phyloP scores from a whole-genome alignment of 1,140 invertebrate genomes.

The Contarinia nasturtii region DNA sequence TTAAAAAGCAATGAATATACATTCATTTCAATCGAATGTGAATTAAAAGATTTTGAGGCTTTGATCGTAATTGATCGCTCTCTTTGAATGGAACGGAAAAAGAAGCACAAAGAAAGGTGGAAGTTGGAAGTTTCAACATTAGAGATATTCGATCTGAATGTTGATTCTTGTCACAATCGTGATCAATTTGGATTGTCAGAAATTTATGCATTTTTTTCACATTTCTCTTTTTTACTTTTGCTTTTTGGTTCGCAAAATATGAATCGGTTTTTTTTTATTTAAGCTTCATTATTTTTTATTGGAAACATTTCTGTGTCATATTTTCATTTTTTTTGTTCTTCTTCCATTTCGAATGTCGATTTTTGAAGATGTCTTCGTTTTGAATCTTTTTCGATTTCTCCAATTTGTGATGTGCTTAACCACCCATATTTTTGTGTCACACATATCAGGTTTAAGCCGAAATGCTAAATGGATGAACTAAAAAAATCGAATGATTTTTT shows the following conservation, averaged over 20 bases:
- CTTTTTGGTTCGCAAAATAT: neutral
- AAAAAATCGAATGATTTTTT: too few relatives aligned
- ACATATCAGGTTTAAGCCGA: too few relatives aligned
- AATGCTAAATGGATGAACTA: too few relatives aligned
- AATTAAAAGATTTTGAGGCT: neutral
- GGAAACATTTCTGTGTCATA: neutral
- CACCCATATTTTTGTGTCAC: too few relatives aligned
- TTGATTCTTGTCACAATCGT: neutral
- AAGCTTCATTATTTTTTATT: neutral
- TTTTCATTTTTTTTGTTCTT: neutral
- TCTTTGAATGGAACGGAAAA: neutral
- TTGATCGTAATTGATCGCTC: neutral
- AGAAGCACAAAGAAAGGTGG: neutral
- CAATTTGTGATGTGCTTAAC: too few relatives aligned
- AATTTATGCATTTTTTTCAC: slow-evolving; percentile 1
- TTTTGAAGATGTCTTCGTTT: too few relatives aligned
- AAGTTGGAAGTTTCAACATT: too few relatives aligned
- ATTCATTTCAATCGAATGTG: neutral
- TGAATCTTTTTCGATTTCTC: too few relatives aligned
- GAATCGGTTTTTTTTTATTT: neutral
- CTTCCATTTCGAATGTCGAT: neutral
- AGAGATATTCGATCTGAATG: neutral
- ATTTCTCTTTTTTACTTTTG: neutral
- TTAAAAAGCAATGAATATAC: too few relatives aligned
- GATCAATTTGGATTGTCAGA: neutral